Evolutionary conservation across 2,888 invertebrate genomes (phyloP).

Genomic region (Aelia acuminata): DNA sequence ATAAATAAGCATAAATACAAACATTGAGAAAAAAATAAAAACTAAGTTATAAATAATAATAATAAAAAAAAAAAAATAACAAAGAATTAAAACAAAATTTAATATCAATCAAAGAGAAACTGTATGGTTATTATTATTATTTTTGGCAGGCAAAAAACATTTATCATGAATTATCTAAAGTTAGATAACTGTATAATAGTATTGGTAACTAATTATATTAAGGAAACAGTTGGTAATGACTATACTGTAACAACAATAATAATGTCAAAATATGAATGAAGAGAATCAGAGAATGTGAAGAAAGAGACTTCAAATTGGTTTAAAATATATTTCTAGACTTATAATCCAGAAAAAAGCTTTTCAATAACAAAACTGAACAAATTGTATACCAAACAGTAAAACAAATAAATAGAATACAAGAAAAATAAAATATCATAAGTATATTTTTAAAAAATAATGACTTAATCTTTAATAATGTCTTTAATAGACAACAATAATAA

Average conservation of each 20-base stretch:
- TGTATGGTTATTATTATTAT: neutral
- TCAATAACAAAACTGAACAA: constrained; percentile 21
- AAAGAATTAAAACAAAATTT: neutral
- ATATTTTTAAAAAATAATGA: neutral
- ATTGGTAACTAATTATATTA: constrained; percentile 36
- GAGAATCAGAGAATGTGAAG: neutral
- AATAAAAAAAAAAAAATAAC: neutral
- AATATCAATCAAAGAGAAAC: neutral
- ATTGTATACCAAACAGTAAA: neutral
- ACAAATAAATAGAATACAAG: constrained; percentile 15
- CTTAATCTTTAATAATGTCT: neutral
- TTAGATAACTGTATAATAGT: neutral
- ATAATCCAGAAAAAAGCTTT: neutral
- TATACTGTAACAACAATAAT: neutral
- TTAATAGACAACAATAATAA: neutral
- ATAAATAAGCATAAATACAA: constrained; percentile 32
- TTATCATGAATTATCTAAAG: neutral
- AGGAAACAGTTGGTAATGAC: neutral
- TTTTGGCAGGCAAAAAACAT: neutral
- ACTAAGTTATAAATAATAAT: constrained; percentile 11
- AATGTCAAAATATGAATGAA: too few relatives aligned
- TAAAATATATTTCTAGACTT: neutral
- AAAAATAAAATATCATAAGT: constrained; percentile 16
- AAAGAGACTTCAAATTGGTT: neutral
- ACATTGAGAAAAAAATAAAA: constrained; percentile 6